Evolutionary conservation across 2,113 vertebrate species (phyloP).

Genomic region (Parus major): DNA sequence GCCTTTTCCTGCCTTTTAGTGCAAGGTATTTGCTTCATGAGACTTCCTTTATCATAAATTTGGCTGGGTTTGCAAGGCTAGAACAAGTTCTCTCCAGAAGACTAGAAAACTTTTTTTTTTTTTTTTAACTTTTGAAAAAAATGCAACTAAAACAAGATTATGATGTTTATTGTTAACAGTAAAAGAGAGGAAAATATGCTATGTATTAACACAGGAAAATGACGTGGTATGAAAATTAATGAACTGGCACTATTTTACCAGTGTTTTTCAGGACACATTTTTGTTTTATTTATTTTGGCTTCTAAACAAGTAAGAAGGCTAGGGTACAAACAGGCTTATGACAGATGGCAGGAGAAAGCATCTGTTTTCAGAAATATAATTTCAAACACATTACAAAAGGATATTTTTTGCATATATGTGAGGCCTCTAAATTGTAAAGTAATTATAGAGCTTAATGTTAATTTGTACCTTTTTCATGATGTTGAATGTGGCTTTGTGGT

Average conservation of each 20-base stretch:
- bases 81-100: neutral
- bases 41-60: neutral
- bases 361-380: slow-evolving; percentile 59
- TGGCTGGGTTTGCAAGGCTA: neutral
- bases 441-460: slow-evolving; percentile 52
- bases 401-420: slow-evolving; percentile 24
- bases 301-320: slow-evolving; percentile 14
- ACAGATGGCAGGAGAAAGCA: slow-evolving; percentile 23
- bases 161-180: neutral
- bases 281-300: slow-evolving; percentile 63
- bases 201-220: neutral
- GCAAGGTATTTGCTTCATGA: neutral
- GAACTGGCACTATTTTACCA: neutral
- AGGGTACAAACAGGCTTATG: neutral
- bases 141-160: neutral
- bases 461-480: slow-evolving; percentile 53
- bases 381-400: neutral
- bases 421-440: slow-evolving; percentile 22
- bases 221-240: slow-evolving; percentile 15
- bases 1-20: neutral
- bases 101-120: neutral
- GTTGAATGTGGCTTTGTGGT: slow-evolving; percentile 52
- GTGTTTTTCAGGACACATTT: neutral
- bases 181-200: neutral
- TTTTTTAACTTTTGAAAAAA: neutral